phyloP scores from a whole-genome alignment of 2,797 vertebrate species.

The Thamnophis elegans region DNA sequence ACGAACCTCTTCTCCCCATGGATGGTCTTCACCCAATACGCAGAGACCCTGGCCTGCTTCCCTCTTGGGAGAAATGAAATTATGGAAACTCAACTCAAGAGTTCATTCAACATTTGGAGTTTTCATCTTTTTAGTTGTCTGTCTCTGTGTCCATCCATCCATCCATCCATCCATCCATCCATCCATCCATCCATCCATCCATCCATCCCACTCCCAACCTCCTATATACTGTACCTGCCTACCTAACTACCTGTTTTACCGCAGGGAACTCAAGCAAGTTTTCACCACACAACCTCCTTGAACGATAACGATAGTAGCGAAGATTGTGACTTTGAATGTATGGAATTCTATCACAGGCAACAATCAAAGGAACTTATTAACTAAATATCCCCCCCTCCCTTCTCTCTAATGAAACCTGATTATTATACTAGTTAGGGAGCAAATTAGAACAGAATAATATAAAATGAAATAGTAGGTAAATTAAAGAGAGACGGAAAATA shows the following conservation, averaged over 20 bases:
- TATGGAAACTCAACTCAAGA: background rate
- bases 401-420: conserved; percentile 28
- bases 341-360: background rate
- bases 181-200: no score
- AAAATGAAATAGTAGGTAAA: conserved; percentile 12
- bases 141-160: background rate
- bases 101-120: background rate
- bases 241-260: background rate
- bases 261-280: background rate
- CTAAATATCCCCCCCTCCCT: background rate
- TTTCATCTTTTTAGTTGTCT: background rate
- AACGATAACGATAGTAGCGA: background rate
- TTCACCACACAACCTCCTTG: background rate
- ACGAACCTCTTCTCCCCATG: no score
- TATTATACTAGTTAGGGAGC: conserved; percentile 17
- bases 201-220: background rate
- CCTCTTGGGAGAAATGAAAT: background rate
- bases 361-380: conserved; percentile 21
- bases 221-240: no score
- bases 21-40: background rate
- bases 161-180: background rate
- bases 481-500: background rate
- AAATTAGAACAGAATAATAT: conserved; percentile 34
- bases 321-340: background rate
- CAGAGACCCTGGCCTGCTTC: background rate